Evolutionary conservation across 1,140 invertebrate genomes (phyloP), one percentile per base, ranked within the genome.

Genomic region (Drosophila arizonae): DNA sequence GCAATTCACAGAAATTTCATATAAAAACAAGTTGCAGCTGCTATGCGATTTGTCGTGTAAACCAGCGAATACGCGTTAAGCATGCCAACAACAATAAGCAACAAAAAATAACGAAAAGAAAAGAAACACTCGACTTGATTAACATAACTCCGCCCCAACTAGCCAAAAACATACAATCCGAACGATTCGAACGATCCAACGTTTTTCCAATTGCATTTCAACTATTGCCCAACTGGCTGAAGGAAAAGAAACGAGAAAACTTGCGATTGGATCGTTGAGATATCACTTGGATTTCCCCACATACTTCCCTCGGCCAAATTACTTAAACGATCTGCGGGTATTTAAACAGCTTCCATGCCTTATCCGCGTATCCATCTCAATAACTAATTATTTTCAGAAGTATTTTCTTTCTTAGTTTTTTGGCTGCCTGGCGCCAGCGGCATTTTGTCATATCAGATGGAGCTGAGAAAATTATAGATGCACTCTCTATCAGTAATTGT

Each of bases 101-200:
- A 1, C n/a, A 24, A 24, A 24, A 24, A 24, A 24, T 24, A 24
- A 24, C 21, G 21, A 24, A 24, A 24, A 24, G 21, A 17, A 50
- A 11, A 24, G 6, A 11, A 17, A 24, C 11, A 48, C 41, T 39
- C 10, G 13, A 57, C 33, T 46, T 56, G 58, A 68, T 73, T 73
- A 61, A 57, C 64, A 72, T 68, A 73, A 69, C 52, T 74, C 65
- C 57, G 57, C 57, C 57, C 52, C 33, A 56, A 60, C 26, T 15
- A 51, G 5, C 17, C 24, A 24, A 43, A 11, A 43, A 11, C 21
- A 51, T 13, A 21, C 36, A 11, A 56, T 41, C 21, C 55, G 11
- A 45, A 45, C 55, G 24, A 39, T 36, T 13, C 50, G 8, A 51
- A 55, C 52, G 52, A 36, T 45, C n/a, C 39, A 41, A 36, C 36